Evolutionary conservation across 2,888 invertebrate genomes (phyloP).

Genomic region (Acronicta psi): DNA sequence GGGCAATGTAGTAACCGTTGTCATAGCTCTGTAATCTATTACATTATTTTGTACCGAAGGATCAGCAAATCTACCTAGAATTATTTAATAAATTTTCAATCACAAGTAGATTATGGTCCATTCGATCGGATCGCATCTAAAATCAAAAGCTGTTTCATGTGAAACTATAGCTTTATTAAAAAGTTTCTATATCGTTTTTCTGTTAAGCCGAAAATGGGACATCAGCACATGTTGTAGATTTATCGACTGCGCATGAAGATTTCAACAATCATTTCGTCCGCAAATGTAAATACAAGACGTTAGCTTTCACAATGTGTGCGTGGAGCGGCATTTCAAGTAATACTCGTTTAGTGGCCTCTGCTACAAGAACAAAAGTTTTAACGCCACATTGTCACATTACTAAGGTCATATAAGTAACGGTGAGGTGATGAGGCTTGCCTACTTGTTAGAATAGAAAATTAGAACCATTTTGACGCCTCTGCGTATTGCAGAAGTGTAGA

Average conservation of each 20-base stretch:
- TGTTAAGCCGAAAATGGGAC: constrained; percentile 12
- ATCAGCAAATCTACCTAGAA: background rate
- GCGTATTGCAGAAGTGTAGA: background rate
- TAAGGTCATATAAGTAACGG: constrained; percentile 67
- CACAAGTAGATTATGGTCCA: too few species aligned
- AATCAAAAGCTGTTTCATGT: too few species aligned
- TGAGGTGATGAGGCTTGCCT: constrained; percentile 25
- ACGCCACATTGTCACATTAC: constrained; percentile 77
- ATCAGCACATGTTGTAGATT: constrained; percentile 15
- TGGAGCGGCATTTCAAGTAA: constrained; percentile 69
- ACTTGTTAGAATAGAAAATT: constrained; percentile 42
- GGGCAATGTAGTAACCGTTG: background rate
- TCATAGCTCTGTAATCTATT: background rate
- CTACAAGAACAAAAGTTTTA: constrained; percentile 80
- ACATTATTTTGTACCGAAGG: constrained; percentile 2
- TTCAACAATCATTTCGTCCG: constrained; percentile 47
- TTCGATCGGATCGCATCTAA: too few species aligned
- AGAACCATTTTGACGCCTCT: constrained; percentile 35
- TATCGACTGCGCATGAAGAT: constrained; percentile 39
- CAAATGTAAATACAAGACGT: constrained; percentile 60
- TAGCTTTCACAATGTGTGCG: constrained; percentile 73
- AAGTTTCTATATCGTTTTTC: background rate
- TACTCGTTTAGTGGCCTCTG: constrained; percentile 77
- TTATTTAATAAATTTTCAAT: background rate
- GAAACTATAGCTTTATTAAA: background rate